A percentile compares a stretch with the other conserved stretches of the same genome.
phyloP scores from a whole-genome alignment of 2,113 vertebrate species.

The Triplophysa siluroides region DNA sequence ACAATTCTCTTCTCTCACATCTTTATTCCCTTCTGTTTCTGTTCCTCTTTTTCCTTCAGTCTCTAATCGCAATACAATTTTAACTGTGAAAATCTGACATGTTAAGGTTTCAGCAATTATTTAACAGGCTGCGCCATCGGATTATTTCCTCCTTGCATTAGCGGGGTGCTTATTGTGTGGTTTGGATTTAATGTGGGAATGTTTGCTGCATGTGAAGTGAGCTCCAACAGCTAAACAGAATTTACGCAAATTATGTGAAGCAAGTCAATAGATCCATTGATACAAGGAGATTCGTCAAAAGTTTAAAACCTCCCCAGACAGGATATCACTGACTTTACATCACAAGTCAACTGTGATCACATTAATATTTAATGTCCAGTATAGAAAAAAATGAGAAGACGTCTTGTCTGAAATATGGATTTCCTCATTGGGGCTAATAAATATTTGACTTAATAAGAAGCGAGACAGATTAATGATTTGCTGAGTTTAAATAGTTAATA shows the following conservation, averaged over 20 bases:
- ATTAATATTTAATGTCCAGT: slow-evolving; percentile 57
- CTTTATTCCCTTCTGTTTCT: slow-evolving; percentile 11
- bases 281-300: slow-evolving; percentile 37
- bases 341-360: slow-evolving; percentile 29
- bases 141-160: not conserved
- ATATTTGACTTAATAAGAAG: slow-evolving; percentile 58
- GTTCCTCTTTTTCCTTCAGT: not conserved
- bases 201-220: not conserved
- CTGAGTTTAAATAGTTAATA: slow-evolving; percentile 59
- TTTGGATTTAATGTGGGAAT: slow-evolving; percentile 12
- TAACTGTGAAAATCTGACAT: not conserved
- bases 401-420: slow-evolving; percentile 57
- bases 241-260: too few relatives aligned
- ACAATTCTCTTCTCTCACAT: slow-evolving; percentile 26
- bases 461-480: slow-evolving; percentile 55
- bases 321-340: slow-evolving; percentile 35
- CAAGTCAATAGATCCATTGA: not conserved
- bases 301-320: slow-evolving; percentile 43
- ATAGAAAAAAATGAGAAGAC: slow-evolving; percentile 43
- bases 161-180: not conserved
- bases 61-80: not conserved
- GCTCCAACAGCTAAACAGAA: not conserved
- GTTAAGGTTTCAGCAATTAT: slow-evolving; percentile 8
- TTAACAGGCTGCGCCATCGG: too few relatives aligned
- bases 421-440: slow-evolving; percentile 54